Evolutionary conservation across 2,797 vertebrate genomes (phyloP).

Genomic region (Phrynocephalus guinanensis): DNA sequence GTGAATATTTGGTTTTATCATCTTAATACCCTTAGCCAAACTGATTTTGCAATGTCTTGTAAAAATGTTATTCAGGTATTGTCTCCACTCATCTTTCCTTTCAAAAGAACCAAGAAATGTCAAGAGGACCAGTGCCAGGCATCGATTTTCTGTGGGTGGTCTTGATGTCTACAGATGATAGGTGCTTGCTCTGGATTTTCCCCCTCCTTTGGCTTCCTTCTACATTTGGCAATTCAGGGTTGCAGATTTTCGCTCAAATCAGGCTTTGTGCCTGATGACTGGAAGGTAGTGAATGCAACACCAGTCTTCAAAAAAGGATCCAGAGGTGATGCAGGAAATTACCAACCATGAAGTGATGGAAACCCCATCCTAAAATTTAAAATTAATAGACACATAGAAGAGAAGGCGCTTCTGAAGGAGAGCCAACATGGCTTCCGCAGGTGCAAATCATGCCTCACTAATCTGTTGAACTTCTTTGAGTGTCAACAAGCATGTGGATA

Average conservation of each 20-base stretch:
- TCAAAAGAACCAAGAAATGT: not conserved
- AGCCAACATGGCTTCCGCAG: too few relatives aligned
- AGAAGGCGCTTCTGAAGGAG: too few relatives aligned
- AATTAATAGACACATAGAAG: too few relatives aligned
- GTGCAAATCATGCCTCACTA: too few relatives aligned
- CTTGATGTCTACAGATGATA: not conserved
- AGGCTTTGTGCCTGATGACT: too few relatives aligned
- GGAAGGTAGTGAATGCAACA: too few relatives aligned
- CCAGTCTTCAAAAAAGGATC: too few relatives aligned
- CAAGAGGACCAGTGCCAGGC: not conserved
- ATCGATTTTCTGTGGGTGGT: not conserved
- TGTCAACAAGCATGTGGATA: too few relatives aligned
- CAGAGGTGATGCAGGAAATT: too few relatives aligned
- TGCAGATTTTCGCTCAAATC: not conserved
- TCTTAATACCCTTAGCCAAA: not conserved
- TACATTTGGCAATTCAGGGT: not conserved
- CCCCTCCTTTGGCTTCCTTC: not conserved
- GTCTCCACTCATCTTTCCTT: not conserved
- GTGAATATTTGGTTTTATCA: constrained; percentile 41
- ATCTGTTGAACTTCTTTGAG: too few relatives aligned
- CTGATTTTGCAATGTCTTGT: not conserved
- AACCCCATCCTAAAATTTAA: too few relatives aligned
- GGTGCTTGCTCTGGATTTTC: not conserved
- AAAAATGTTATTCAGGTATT: not conserved
- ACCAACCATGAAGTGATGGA: too few relatives aligned